Conservation (phyloP, 2,113 vertebrate genomes). For the Catagonus wagneri region DNA sequence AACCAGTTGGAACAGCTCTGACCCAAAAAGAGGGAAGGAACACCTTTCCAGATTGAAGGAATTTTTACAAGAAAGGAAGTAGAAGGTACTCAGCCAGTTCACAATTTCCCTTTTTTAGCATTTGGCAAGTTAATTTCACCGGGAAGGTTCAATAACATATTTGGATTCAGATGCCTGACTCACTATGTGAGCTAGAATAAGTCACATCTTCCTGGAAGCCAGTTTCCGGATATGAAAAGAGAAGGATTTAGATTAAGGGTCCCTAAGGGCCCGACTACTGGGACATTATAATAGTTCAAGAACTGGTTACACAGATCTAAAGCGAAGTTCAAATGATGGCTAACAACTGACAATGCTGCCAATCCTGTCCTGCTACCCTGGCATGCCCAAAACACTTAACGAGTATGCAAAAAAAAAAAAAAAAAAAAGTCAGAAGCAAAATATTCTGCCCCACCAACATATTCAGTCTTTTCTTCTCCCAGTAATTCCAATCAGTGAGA, state of each 20-base stretch:
- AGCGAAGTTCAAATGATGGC: neutral
- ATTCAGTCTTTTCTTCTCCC: neutral
- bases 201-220: neutral
- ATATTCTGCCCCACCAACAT: neutral
- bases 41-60: neutral
- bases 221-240: neutral
- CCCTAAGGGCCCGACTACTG: neutral
- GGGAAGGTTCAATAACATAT: neutral
- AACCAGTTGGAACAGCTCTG: neutral
- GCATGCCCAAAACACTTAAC: neutral
- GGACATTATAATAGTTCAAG: neutral
- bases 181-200: neutral
- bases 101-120: neutral
- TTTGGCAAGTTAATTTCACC: constrained; percentile 33
- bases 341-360: neutral
- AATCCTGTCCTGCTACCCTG: neutral
- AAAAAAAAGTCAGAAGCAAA: neutral
- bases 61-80: constrained; percentile 5
- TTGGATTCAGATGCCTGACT: constrained; percentile 19
- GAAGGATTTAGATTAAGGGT: neutral
- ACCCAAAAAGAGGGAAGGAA: neutral
- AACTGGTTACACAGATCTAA: neutral
- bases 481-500: neutral
- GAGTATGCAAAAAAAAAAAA: neutral
- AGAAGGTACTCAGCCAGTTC: neutral